Conservation (phyloP, 2,888 invertebrate species). For the Tinea trinotella region DNA sequence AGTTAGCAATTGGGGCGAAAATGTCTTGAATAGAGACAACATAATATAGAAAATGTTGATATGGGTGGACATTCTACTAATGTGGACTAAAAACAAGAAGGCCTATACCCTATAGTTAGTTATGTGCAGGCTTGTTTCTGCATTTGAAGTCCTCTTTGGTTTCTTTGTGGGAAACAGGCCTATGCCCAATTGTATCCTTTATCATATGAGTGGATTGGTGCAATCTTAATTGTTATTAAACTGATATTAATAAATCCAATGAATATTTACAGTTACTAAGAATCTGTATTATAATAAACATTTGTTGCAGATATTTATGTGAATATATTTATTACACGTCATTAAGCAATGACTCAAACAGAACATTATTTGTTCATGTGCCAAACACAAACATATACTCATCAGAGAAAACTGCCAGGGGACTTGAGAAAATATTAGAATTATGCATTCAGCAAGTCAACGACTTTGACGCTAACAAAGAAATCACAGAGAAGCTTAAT, state of each 20-base stretch:
- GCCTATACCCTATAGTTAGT: too few species aligned
- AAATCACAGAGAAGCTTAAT: conserved; percentile 5
- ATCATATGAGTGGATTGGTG: neutral
- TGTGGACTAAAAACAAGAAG: too few species aligned
- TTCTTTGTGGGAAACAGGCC: too few species aligned
- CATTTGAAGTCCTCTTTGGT: too few species aligned
- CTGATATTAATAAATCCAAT: neutral
- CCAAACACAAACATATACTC: conserved; percentile 77
- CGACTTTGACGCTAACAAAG: conserved; percentile 27
- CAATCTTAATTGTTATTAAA: neutral
- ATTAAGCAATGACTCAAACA: conserved; percentile 71
- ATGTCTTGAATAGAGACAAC: too few species aligned
- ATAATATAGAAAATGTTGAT: too few species aligned
- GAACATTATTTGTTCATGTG: conserved; percentile 84
- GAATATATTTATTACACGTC: conserved; percentile 88
- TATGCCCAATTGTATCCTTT: too few species aligned
- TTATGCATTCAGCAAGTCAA: conserved; percentile 43
- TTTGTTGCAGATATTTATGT: conserved; percentile 78
- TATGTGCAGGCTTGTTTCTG: too few species aligned
- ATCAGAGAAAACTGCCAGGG: conserved; percentile 70
- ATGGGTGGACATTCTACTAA: too few species aligned
- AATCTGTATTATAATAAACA: neutral
- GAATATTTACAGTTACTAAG: neutral
- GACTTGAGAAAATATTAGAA: conserved; percentile 47
- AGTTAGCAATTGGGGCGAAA: too few species aligned